Percentiles rank a stretch among this genome's conserved stretches.
phyloP scores from a whole-genome alignment of 2,888 invertebrate genomes.

The Alentia gelatinosa region DNA sequence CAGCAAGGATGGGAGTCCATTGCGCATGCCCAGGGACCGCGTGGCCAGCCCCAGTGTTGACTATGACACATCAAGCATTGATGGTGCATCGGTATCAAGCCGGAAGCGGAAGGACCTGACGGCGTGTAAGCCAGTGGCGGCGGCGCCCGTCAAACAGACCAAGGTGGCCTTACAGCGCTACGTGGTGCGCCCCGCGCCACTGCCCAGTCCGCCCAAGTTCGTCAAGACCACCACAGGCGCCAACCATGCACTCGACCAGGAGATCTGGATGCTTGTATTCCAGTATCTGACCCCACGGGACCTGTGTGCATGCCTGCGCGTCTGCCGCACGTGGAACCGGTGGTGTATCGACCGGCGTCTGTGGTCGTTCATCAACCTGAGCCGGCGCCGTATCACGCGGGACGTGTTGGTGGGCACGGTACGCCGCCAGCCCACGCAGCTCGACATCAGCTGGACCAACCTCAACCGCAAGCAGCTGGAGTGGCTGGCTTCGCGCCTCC shows the following conservation, averaged over 20 bases:
- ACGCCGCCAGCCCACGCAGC: slow-evolving; percentile 90
- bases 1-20: slow-evolving; percentile 9
- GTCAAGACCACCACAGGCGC: slow-evolving; percentile 66
- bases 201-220: slow-evolving; percentile 73
- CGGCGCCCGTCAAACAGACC: neutral
- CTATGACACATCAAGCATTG: slow-evolving; percentile 28
- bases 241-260: slow-evolving; percentile 74
- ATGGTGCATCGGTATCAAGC: slow-evolving; percentile 8
- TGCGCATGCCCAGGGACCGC: neutral
- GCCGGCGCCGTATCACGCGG: slow-evolving; percentile 55
- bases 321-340: slow-evolving; percentile 94
- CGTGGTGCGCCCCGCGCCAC: slow-evolving; percentile 75
- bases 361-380: slow-evolving; percentile 92
- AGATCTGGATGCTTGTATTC: slow-evolving; percentile 81
- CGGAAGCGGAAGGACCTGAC: slow-evolving; percentile 20
- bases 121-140: neutral
- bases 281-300: slow-evolving; percentile 78
- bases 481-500: slow-evolving; percentile 93
- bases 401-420: slow-evolving; percentile 85
- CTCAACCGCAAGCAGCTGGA: slow-evolving; percentile 92
- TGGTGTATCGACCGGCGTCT: slow-evolving; percentile 90
- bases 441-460: slow-evolving; percentile 94
- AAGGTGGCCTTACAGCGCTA: slow-evolving; percentile 55
- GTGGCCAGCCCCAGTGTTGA: neutral
- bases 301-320: slow-evolving; percentile 86